phyloP scores from a whole-genome alignment of 2,888 invertebrate species.

The Callimorpha dominula region DNA sequence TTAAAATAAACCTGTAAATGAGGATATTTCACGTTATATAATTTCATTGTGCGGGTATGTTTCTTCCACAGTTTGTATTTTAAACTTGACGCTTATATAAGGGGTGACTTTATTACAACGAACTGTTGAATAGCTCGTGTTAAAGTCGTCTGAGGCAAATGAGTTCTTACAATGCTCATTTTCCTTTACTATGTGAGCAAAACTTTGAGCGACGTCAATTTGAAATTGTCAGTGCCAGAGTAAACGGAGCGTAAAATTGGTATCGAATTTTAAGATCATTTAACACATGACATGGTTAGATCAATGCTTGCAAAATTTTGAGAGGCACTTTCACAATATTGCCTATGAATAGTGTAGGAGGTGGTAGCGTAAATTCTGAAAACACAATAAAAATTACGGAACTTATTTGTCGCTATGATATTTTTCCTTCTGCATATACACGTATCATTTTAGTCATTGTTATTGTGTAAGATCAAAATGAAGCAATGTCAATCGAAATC shows the following conservation, averaged over 20 bases:
- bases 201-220: constrained; percentile 16
- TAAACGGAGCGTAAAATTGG: constrained; percentile 12
- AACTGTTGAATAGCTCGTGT: constrained; percentile 16
- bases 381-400: not conserved
- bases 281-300: not conserved
- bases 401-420: not conserved
- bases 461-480: not conserved
- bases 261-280: constrained; percentile 16
- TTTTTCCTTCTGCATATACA: not conserved
- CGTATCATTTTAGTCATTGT: not conserved
- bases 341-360: not conserved
- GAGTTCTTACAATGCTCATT: constrained; percentile 18
- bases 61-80: constrained; percentile 30
- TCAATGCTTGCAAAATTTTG: not conserved
- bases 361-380: not conserved
- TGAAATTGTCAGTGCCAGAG: constrained; percentile 15
- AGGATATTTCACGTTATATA: constrained; percentile 25
- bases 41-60: constrained; percentile 33
- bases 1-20: constrained; percentile 38
- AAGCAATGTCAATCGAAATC: not conserved
- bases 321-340: not conserved
- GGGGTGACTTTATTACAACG: constrained; percentile 24
- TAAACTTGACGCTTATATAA: constrained; percentile 22
- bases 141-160: constrained; percentile 15
- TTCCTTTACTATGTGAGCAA: constrained; percentile 18